These are phyloP conservation scores for Acanthaster planci DNA, from an alignment of 35 echinoderm and acorn worm genomes.

Conservation along the genomic window DNA sequence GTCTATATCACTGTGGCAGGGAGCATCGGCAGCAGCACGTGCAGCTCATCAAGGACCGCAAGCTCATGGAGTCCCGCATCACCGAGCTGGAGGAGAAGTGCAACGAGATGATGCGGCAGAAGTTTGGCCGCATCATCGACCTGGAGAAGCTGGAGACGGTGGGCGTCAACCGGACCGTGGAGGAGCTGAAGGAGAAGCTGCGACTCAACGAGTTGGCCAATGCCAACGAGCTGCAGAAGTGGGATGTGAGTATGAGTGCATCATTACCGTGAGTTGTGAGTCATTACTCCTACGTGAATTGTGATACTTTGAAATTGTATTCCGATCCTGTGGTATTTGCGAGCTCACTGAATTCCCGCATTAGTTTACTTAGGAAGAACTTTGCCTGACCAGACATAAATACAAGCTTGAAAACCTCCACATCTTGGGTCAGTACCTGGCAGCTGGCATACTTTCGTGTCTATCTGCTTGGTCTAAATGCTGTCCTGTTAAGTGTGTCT, in stretches of 20 bases:
- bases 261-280: too few relatives aligned
- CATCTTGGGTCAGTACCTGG: too few relatives aligned
- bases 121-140: slow-evolving; percentile 96
- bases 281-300: too few relatives aligned
- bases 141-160: slow-evolving; percentile 93
- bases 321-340: too few relatives aligned
- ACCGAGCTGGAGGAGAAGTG: slow-evolving; percentile 82
- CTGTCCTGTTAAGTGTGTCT: too few relatives aligned
- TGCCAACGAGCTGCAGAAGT: slow-evolving; percentile 77
- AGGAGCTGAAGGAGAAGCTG: slow-evolving; percentile 95
- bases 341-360: too few relatives aligned
- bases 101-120: slow-evolving; percentile 89
- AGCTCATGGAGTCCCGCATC: slow-evolving; percentile 90
- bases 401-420: too few relatives aligned
- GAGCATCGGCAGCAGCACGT: slow-evolving; percentile 95
- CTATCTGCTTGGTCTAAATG: too few relatives aligned
- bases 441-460: too few relatives aligned
- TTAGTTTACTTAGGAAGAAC: too few relatives aligned
- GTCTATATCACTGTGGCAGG: slow-evolving; percentile 29
- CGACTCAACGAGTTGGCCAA: slow-evolving; percentile 73
- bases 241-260: slow-evolving; percentile 76
- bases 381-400: too few relatives aligned
- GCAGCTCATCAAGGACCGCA: slow-evolving; percentile 91
- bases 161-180: slow-evolving; percentile 93
- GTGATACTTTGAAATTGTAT: too few relatives aligned